These are phyloP conservation scores for Lithobates pipiens DNA, from an alignment of 2,797 vertebrate genomes.

Conservation along the genomic window DNA sequence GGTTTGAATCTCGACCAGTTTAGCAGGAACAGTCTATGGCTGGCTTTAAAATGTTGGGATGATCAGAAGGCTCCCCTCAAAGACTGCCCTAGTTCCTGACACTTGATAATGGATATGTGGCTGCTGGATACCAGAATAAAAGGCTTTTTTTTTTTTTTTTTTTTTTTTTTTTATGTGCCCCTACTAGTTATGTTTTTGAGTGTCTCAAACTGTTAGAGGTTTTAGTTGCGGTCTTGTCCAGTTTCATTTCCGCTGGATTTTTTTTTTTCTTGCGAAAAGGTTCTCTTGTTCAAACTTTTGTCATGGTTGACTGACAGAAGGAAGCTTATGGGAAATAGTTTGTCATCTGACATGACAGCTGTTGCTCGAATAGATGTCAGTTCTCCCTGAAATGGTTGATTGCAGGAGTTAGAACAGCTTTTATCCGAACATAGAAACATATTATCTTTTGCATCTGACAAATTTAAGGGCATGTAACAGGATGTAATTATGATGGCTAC, in stretches of 20 bases:
- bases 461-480: conserved; percentile 14
- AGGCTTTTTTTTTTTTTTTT: no score
- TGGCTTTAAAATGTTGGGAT: no score
- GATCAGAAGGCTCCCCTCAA: no score
- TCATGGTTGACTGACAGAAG: conserved; percentile 37
- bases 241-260: not conserved
- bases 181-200: no score
- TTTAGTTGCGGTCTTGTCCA: conserved; percentile 10
- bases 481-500: conserved; percentile 17
- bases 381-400: conserved; percentile 30
- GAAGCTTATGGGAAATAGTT: conserved; percentile 53
- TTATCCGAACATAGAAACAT: conserved; percentile 25
- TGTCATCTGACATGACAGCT: conserved; percentile 49
- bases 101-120: no score
- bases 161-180: no score
- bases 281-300: conserved; percentile 8
- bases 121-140: no score
- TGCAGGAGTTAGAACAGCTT: conserved; percentile 24
- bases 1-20: no score
- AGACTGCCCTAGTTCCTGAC: no score
- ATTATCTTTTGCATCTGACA: conserved; percentile 8
- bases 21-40: no score
- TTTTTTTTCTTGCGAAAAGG: conserved; percentile 19
- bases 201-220: not conserved
- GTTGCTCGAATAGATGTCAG: conserved; percentile 35